Evolutionary conservation across 2,888 invertebrate genomes (phyloP).

Genomic region (Exocentrus adspersus): DNA sequence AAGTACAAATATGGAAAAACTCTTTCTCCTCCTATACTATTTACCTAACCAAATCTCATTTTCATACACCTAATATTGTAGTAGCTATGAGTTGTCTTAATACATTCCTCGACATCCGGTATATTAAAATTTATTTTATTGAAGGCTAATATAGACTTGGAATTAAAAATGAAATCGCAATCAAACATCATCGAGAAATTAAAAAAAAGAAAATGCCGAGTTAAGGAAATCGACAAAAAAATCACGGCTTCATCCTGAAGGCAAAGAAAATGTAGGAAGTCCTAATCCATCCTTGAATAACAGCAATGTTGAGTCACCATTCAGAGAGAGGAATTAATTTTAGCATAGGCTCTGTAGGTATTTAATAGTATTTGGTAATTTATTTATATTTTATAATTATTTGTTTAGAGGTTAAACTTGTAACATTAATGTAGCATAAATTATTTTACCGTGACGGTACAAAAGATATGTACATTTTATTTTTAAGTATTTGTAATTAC

Average conservation of each 20-base stretch:
- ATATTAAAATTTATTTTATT: conserved; percentile 41
- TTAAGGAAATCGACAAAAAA: conserved; percentile 56
- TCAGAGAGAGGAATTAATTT: conserved; percentile 63
- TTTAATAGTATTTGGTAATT: no score
- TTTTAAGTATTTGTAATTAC: no score
- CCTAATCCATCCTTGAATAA: conserved; percentile 58
- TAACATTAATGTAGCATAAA: no score
- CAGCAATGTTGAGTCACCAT: conserved; percentile 60
- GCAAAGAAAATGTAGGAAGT: conserved; percentile 65
- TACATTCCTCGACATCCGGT: no score
- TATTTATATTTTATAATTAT: conserved; percentile 14
- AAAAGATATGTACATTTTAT: no score
- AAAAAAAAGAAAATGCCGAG: conserved; percentile 55
- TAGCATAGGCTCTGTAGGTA: background rate
- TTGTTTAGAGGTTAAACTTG: conserved; percentile 14
- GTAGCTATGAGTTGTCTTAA: no score
- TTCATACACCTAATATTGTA: no score
- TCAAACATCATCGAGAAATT: conserved; percentile 62
- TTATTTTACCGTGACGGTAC: no score
- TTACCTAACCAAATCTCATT: no score
- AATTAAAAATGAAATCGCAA: conserved; percentile 54
- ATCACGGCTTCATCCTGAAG: conserved; percentile 55
- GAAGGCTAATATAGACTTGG: conserved; percentile 55
- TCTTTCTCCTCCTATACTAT: no score
- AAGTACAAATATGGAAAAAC: no score